Evolutionary conservation across 53 echinoderm and acorn worm genomes (phyloP), one percentile per base, ranked within the genome.

Genomic region (Holothuria scabra): DNA sequence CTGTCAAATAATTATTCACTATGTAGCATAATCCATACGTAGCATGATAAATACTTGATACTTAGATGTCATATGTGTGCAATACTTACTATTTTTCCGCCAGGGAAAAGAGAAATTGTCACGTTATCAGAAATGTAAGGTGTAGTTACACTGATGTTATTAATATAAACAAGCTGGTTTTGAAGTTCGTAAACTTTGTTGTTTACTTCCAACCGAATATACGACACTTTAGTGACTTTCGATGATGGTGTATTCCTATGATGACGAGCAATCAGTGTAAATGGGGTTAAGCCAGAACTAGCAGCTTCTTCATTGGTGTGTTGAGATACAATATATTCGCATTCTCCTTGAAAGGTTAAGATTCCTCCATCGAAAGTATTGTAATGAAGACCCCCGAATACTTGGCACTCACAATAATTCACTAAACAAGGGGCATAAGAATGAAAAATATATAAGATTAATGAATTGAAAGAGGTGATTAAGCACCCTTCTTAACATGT

Each of bases 261-360:
- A n/a, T 72, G 48, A 48, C 31, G 34, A 44, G 46, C 72, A 46
- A 72, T 44, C 28, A 72, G 21, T 9, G 6, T 44, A 22, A 72
- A 72, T n/a, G 49, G 25, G 4, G 8, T 25, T 10, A 72, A 26
- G 19, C 72, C 72, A n/a, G 72, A 44, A 1, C 13, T 48, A 1
- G 21, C 72, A 72, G 72, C 72, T n/a, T 72, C 46, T 21, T 30
- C 48, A 14, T 1, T 21, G 24, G 72, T 72, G 34, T 72, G 72
- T 34, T 72, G 72, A 25, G 72, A 41, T 48, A 72, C 25, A 19
- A 72, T 34, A 48, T 72, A 72, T 46, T 72, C 72, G 48, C 72
- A 72, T 28, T 72, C 72, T 48, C 72, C 72, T 44, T 72, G 72
- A 48, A 72, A 72, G 46, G 72, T 72, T 35, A 72, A 11, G 25